phyloP scores from a whole-genome alignment of 2,113 vertebrate species.

The Nibea albiflora region DNA sequence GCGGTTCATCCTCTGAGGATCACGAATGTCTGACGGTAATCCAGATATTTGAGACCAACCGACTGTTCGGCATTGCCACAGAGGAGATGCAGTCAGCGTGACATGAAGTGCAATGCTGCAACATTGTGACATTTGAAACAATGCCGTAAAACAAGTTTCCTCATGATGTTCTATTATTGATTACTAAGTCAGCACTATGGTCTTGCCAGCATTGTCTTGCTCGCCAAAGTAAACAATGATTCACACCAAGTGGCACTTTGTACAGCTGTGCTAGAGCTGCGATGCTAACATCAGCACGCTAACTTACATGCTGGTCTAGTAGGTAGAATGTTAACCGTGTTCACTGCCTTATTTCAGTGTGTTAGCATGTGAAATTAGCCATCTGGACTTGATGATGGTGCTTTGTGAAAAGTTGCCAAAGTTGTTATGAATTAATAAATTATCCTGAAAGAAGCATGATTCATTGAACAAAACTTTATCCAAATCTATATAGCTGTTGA shows the following conservation, averaged over 20 bases:
- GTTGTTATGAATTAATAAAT: no score
- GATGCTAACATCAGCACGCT: slow-evolving; percentile 28
- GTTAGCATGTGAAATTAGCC: no score
- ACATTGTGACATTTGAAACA: slow-evolving; percentile 34
- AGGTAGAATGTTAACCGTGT: no score
- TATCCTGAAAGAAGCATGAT: no score
- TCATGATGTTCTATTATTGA: slow-evolving; percentile 9
- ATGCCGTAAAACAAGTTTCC: slow-evolving; percentile 30
- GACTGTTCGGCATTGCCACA: not conserved
- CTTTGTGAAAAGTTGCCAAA: no score
- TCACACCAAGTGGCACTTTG: slow-evolving; percentile 36
- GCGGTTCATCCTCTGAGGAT: no score
- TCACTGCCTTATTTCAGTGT: no score
- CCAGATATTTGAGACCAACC: not conserved
- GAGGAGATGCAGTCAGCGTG: not conserved
- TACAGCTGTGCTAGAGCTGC: not conserved
- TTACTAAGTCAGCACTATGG: slow-evolving; percentile 7
- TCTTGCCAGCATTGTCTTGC: slow-evolving; percentile 12
- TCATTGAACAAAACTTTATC: no score
- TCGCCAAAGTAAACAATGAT: slow-evolving; percentile 37
- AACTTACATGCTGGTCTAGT: no score
- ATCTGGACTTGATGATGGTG: no score
- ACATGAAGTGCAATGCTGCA: slow-evolving; percentile 5
- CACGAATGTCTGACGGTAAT: not conserved
- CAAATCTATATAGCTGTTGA: no score